Evolutionary conservation across 2,113 vertebrate species (phyloP).

Genomic region (Alethe diademata): DNA sequence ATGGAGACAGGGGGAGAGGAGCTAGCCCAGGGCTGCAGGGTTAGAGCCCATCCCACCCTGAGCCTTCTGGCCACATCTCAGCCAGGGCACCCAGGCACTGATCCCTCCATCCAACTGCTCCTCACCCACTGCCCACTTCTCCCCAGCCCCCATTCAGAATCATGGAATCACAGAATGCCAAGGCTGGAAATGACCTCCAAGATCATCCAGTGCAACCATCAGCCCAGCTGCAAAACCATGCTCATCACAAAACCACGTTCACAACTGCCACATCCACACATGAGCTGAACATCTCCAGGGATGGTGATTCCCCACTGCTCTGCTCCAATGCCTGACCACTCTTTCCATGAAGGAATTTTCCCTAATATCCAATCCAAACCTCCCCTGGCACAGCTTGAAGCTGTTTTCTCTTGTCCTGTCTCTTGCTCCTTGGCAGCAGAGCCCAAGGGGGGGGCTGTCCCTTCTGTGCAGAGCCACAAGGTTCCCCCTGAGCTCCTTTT

Average conservation of each 20-base stretch:
- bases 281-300: neutral
- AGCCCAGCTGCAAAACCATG: neutral
- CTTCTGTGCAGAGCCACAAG: neutral
- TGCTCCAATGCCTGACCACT: neutral
- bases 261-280: neutral
- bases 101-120: neutral
- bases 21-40: neutral
- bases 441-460: too few species aligned
- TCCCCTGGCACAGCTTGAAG: neutral
- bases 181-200: neutral
- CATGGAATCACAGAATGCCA: neutral
- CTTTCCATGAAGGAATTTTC: neutral
- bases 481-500: neutral
- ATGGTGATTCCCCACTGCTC: neutral
- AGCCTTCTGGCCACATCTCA: neutral
- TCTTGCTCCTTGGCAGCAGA: neutral
- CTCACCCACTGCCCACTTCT: neutral
- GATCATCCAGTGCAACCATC: neutral
- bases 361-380: neutral
- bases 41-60: fast-evolving
- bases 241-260: neutral
- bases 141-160: neutral
- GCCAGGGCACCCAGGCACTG: fast-evolving
- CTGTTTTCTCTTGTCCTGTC: neutral
- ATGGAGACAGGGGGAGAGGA: neutral